These are phyloP conservation scores for Mandrillus leucophaeus DNA, from an alignment of 2,113 vertebrate genomes.

Conservation along the genomic window DNA sequence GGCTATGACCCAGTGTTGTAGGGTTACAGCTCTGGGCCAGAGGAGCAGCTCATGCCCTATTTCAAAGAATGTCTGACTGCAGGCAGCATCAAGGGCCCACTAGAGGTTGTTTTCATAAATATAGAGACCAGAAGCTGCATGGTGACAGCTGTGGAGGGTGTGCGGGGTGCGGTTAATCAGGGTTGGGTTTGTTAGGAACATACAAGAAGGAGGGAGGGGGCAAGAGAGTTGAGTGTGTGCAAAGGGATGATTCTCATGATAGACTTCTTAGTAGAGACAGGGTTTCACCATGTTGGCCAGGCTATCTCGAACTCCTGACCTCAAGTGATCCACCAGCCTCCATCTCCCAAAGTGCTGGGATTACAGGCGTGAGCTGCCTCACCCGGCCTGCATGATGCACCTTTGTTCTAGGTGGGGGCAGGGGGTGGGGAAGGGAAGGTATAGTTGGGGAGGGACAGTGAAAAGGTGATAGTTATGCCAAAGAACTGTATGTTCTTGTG, in stretches of 20 bases:
- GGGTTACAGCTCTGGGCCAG: neutral
- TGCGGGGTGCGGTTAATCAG: neutral
- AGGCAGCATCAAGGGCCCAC: neutral
- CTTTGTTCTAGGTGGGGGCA: neutral
- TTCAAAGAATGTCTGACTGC: neutral
- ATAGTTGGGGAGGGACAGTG: neutral
- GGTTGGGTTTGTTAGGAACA: neutral
- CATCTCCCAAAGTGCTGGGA: neutral
- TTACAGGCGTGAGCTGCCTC: neutral
- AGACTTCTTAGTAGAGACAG: neutral
- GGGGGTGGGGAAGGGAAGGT: too few relatives aligned
- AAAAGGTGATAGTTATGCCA: neutral
- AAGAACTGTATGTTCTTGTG: neutral
- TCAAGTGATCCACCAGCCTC: neutral
- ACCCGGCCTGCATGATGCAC: neutral
- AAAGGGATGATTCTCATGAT: neutral
- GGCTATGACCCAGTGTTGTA: neutral
- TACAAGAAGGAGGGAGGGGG: neutral
- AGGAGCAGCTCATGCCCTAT: neutral
- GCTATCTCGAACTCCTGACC: neutral
- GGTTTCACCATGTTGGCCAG: neutral
- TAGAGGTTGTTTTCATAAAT: neutral
- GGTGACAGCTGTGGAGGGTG: neutral
- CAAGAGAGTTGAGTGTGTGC: neutral
- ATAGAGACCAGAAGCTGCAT: neutral